A percentile compares a stretch with the other conserved stretches of the same genome.
These are phyloP conservation scores for Julus scandinavius DNA, from an alignment of 2,888 invertebrate genomes.

Conservation along the genomic window DNA sequence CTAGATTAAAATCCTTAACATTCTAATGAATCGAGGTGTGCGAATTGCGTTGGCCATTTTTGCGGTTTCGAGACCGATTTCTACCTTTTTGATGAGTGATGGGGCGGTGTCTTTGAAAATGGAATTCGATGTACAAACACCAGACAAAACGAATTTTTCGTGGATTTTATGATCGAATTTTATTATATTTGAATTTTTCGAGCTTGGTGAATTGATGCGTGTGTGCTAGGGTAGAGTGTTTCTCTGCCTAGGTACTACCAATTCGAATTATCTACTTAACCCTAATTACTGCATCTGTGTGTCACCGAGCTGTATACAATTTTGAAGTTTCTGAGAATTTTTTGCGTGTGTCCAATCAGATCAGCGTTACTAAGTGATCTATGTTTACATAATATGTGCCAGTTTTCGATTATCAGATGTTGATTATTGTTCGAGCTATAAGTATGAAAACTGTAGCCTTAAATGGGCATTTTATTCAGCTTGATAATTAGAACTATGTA, in stretches of 20 bases:
- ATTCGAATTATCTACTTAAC: background rate
- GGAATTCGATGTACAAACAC: conserved; percentile 1
- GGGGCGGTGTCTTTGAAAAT: conserved; percentile 39
- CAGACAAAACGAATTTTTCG: background rate
- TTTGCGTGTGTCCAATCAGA: background rate
- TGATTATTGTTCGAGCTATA: too few relatives aligned
- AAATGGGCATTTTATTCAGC: too few relatives aligned
- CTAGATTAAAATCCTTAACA: background rate
- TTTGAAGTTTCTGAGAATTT: background rate
- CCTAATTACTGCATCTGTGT: background rate
- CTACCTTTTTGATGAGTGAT: background rate
- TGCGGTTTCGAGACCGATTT: background rate
- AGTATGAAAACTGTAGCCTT: too few relatives aligned
- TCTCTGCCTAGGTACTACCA: background rate
- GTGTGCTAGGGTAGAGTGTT: background rate
- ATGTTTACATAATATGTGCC: too few relatives aligned
- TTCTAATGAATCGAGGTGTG: background rate
- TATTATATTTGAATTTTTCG: background rate
- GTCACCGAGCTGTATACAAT: background rate
- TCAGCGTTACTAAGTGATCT: too few relatives aligned
- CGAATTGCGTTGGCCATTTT: background rate
- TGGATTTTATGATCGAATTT: background rate
- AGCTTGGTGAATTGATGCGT: background rate
- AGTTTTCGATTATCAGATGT: too few relatives aligned
- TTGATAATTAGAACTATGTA: too few relatives aligned